phyloP scores from a whole-genome alignment of 1,140 invertebrate species.

The Rhagoletis pomonella region DNA sequence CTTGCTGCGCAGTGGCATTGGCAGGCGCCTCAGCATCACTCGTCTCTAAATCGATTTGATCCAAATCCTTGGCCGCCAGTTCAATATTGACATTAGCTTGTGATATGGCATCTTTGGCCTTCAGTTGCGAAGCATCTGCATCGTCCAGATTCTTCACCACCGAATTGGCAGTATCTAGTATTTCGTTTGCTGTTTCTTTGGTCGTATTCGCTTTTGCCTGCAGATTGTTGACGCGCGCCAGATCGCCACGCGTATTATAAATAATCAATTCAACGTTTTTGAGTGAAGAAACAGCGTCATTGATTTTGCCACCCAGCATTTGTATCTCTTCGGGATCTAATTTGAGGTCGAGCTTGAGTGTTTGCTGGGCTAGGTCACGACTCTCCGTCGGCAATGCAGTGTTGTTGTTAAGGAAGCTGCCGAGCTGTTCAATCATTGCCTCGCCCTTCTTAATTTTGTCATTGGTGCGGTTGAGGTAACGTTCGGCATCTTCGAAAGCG shows the following conservation, averaged over 20 bases:
- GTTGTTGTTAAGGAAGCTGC: slow-evolving; percentile 84
- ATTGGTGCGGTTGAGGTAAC: slow-evolving; percentile 75
- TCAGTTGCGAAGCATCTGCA: slow-evolving; percentile 84
- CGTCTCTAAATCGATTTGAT: slow-evolving; percentile 80
- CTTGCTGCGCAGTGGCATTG: slow-evolving; percentile 81
- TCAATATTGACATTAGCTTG: slow-evolving; percentile 87
- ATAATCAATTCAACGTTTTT: slow-evolving; percentile 94
- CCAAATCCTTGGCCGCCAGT: slow-evolving; percentile 84
- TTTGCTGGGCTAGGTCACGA: slow-evolving; percentile 84
- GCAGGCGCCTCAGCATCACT: slow-evolving; percentile 83
- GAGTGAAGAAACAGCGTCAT: slow-evolving; percentile 87
- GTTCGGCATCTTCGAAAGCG: slow-evolving; percentile 75
- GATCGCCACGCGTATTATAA: slow-evolving; percentile 86
- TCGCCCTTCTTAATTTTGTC: slow-evolving; percentile 76
- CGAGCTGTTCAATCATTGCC: slow-evolving; percentile 81
- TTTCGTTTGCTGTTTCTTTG: slow-evolving; percentile 79
- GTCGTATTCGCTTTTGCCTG: slow-evolving; percentile 85
- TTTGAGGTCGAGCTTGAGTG: slow-evolving; percentile 80
- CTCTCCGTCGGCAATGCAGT: slow-evolving; percentile 89
- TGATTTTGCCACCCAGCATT: slow-evolving; percentile 87
- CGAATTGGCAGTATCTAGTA: slow-evolving; percentile 77
- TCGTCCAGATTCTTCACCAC: slow-evolving; percentile 79
- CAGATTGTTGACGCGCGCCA: slow-evolving; percentile 83
- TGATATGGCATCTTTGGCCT: slow-evolving; percentile 85
- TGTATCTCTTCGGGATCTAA: slow-evolving; percentile 90